Evolutionary conservation across 2,113 vertebrate species (phyloP).

Genomic region (Mola mola): DNA sequence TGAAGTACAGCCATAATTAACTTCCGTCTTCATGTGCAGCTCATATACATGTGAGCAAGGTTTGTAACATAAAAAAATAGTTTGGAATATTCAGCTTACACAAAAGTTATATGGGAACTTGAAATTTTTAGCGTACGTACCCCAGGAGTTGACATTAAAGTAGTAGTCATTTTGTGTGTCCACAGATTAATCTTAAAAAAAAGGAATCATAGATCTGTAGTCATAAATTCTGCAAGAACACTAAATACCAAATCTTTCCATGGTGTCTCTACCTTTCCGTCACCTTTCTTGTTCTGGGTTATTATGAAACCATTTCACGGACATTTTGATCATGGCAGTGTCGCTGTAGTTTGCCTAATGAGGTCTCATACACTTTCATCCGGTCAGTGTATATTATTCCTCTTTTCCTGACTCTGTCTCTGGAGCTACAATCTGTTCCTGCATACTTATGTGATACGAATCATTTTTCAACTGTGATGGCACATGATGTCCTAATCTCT

Average conservation of each 20-base stretch:
- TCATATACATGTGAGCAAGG: no score
- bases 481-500: background rate
- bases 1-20: no score
- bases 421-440: background rate
- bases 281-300: slow-evolving; percentile 10
- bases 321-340: slow-evolving; percentile 14
- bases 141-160: no score
- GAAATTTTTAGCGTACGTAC: no score
- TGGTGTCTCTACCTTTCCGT: slow-evolving; percentile 15
- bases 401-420: slow-evolving; percentile 4
- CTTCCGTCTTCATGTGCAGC: no score
- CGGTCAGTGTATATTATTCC: slow-evolving; percentile 3
- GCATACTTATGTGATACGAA: slow-evolving; percentile 6
- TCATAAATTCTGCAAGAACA: background rate
- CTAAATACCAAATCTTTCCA: slow-evolving; percentile 10
- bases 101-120: no score
- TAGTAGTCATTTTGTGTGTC: no score
- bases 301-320: slow-evolving; percentile 26
- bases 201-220: no score
- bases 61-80: no score
- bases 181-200: no score
- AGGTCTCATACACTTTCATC: slow-evolving; percentile 38
- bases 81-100: no score
- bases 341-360: slow-evolving; percentile 37
- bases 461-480: slow-evolving; percentile 21